Conservation (phyloP, 2,797 vertebrate species). For the Sebastes goodei region DNA sequence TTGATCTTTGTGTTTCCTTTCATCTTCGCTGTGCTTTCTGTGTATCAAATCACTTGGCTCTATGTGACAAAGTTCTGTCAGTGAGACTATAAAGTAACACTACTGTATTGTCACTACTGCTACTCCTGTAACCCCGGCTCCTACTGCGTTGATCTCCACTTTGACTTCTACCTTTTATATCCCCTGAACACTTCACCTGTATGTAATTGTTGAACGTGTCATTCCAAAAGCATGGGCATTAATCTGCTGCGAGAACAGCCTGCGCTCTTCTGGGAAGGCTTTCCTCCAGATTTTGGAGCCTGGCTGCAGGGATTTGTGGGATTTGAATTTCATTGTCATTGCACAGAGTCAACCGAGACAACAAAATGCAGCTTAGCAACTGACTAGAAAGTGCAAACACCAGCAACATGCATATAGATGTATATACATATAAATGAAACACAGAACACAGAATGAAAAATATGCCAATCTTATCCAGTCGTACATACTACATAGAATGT, state of each 20-base stretch:
- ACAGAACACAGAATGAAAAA: background rate
- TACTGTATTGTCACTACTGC: background rate
- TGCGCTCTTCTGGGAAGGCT: background rate
- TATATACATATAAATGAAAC: background rate
- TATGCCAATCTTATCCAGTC: background rate
- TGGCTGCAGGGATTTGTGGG: conserved; percentile 2
- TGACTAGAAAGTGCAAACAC: background rate
- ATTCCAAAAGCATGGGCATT: background rate
- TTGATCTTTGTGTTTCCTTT: conserved; percentile 30
- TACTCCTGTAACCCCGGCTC: background rate
- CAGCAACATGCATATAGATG: background rate
- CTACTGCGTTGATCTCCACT: background rate
- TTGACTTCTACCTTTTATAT: background rate
- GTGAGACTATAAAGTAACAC: background rate
- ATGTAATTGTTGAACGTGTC: background rate
- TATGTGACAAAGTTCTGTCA: conserved; percentile 18
- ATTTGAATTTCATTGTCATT: background rate
- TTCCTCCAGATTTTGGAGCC: background rate
- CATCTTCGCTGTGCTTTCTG: conserved; percentile 8
- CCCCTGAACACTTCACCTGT: background rate
- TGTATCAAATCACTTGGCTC: background rate
- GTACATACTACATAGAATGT: background rate
- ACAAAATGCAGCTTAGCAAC: background rate
- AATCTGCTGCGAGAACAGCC: background rate
- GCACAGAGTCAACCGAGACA: background rate